Conservation (phyloP, 2,888 invertebrate genomes). For the Aplocera efformata region DNA sequence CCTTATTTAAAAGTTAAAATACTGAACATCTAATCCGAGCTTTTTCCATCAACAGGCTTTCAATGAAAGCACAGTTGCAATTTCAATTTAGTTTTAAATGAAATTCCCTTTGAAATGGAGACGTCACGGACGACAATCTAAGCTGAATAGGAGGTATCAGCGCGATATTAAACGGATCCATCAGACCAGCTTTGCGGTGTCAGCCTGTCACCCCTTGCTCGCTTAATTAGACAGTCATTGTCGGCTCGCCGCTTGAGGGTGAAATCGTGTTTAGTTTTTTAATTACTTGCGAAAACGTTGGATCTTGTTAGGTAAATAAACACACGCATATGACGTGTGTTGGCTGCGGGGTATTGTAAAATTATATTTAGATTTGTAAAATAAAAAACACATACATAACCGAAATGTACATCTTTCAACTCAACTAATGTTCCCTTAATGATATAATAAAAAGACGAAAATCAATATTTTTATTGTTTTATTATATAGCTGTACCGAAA, state of each 20-base stretch:
- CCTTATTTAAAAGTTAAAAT: too few species aligned
- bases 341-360: too few species aligned
- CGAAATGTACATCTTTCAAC: too few species aligned
- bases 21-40: neutral
- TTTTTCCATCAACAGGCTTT: conserved; percentile 1
- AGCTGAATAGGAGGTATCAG: conserved; percentile 41
- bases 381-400: too few species aligned
- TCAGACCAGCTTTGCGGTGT: conserved; percentile 74
- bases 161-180: conserved; percentile 75
- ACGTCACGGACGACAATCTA: conserved; percentile 38
- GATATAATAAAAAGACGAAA: too few species aligned
- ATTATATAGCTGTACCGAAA: too few species aligned
- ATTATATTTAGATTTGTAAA: too few species aligned
- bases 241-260: conserved; percentile 44
- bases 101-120: conserved; percentile 46
- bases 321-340: neutral
- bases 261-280: conserved; percentile 49
- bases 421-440: too few species aligned
- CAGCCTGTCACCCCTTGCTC: conserved; percentile 72
- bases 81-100: conserved; percentile 20
- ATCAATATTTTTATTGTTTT: too few species aligned
- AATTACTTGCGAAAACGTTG: conserved; percentile 37
- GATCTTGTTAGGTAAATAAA: conserved; percentile 9
- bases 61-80: neutral
- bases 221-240: conserved; percentile 76